Evolutionary conservation across 2,888 invertebrate species (phyloP).

Genomic region (Junonia oenone): DNA sequence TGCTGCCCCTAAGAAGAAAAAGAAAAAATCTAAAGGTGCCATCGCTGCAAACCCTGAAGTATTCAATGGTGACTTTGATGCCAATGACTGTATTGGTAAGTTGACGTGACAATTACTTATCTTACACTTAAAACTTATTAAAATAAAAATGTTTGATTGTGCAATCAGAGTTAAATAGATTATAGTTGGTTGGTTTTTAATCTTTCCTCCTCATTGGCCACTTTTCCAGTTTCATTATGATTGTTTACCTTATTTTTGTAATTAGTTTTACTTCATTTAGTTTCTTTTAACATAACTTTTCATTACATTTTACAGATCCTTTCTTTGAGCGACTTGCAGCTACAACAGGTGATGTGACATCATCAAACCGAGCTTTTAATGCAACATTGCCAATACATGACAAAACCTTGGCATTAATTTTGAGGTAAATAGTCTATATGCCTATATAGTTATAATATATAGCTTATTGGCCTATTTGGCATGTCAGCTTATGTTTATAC

Average conservation of each 20-base stretch:
- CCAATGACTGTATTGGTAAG: constrained; percentile 64
- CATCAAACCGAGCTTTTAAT: constrained; percentile 80
- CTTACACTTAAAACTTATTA: no score
- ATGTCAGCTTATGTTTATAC: no score
- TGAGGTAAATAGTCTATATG: constrained; percentile 46
- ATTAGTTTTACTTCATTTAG: no score
- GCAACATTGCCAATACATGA: constrained; percentile 77
- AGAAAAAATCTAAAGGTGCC: constrained; percentile 61
- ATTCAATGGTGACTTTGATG: constrained; percentile 67
- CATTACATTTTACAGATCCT: constrained; percentile 72
- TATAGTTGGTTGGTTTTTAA: no score
- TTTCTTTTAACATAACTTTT: no score
- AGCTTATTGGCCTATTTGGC: no score
- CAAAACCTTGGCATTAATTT: constrained; percentile 55
- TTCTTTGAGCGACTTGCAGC: constrained; percentile 81
- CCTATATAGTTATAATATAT: not conserved
- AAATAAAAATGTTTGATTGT: no score
- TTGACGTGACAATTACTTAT: not conserved
- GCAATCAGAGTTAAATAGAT: no score
- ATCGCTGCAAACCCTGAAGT: constrained; percentile 59
- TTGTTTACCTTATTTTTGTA: no score
- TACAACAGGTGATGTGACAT: constrained; percentile 80
- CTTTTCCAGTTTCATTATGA: no score
- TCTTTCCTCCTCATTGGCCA: no score
- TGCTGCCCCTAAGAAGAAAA: constrained; percentile 57